These are phyloP conservation scores for Eueides isabella DNA, from an alignment of 1,140 invertebrate species.

Conservation along the genomic window DNA sequence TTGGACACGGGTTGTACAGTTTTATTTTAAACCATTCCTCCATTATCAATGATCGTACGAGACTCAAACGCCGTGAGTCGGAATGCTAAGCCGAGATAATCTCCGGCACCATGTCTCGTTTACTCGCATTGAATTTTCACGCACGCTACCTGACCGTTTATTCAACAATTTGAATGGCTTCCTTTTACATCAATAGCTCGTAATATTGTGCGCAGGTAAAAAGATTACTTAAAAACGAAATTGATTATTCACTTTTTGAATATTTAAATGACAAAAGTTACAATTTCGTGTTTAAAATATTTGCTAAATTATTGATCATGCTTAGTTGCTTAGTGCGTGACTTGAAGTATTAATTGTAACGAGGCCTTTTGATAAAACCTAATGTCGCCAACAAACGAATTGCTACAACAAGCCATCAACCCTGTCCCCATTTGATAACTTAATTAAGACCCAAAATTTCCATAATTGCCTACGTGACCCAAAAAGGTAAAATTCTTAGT, in stretches of 20 bases:
- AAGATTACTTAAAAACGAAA: constrained; percentile 24
- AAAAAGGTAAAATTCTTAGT: background rate
- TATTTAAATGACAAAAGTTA: background rate
- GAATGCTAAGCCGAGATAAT: constrained; percentile 78
- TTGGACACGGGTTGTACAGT: constrained; percentile 48
- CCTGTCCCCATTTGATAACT: constrained; percentile 54
- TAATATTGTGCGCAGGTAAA: constrained; percentile 41
- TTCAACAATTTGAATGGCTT: constrained; percentile 68
- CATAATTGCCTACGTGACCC: constrained; percentile 37
- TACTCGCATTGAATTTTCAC: constrained; percentile 68
- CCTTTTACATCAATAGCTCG: constrained; percentile 60
- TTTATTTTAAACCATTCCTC: constrained; percentile 55
- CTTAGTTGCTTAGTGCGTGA: constrained; percentile 46
- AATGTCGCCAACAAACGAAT: constrained; percentile 32
- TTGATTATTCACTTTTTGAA: constrained; percentile 23
- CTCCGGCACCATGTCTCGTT: constrained; percentile 49
- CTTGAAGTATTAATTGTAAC: constrained; percentile 39
- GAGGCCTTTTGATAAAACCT: constrained; percentile 50
- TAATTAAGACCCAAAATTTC: constrained; percentile 20
- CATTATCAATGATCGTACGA: constrained; percentile 52
- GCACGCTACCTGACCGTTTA: constrained; percentile 71
- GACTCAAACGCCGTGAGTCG: constrained; percentile 48
- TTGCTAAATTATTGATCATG: background rate
- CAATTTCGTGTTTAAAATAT: constrained; percentile 1
- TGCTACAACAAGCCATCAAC: constrained; percentile 49